Percentiles rank a stretch among this genome's conserved stretches.
Conservation (phyloP, 2,113 vertebrate genomes). For the Barbus barbus region DNA sequence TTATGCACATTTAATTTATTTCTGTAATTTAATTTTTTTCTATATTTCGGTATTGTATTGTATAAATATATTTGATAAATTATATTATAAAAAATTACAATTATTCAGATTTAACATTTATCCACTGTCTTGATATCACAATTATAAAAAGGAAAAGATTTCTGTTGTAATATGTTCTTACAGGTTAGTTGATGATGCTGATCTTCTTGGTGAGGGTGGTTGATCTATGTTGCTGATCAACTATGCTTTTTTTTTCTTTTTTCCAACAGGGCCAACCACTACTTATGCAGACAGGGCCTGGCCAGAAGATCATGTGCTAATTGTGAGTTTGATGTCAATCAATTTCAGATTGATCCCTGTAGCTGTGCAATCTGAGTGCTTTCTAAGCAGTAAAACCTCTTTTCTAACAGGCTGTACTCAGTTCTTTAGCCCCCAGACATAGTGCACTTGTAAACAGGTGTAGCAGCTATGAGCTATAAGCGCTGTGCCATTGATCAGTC, state of each 20-base stretch:
- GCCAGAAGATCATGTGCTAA: slow-evolving; percentile 43
- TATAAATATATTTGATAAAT: no score
- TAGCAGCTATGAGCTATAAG: slow-evolving; percentile 38
- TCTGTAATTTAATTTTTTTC: no score
- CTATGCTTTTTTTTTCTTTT: no score
- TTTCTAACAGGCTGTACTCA: not conserved
- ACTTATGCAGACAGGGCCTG: not conserved
- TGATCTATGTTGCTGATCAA: not conserved
- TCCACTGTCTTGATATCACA: no score
- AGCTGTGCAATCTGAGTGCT: slow-evolving; percentile 22
- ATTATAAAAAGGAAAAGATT: no score
- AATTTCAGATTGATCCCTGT: slow-evolving; percentile 56
- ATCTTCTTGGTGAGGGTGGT: not conserved
- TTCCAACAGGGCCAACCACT: not conserved
- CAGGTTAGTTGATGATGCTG: not conserved
- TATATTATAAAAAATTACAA: no score
- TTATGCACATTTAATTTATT: no score
- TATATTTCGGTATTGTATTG: no score
- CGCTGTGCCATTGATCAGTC: slow-evolving; percentile 52
- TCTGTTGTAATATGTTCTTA: not conserved
- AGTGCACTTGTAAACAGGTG: slow-evolving; percentile 25
- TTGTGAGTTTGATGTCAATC: slow-evolving; percentile 54
- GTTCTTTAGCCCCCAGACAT: slow-evolving; percentile 19
- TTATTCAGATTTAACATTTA: no score
- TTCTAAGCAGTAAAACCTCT: slow-evolving; percentile 29